Conservation (phyloP, 2,797 vertebrate genomes). For the Gambusia yucatana region DNA sequence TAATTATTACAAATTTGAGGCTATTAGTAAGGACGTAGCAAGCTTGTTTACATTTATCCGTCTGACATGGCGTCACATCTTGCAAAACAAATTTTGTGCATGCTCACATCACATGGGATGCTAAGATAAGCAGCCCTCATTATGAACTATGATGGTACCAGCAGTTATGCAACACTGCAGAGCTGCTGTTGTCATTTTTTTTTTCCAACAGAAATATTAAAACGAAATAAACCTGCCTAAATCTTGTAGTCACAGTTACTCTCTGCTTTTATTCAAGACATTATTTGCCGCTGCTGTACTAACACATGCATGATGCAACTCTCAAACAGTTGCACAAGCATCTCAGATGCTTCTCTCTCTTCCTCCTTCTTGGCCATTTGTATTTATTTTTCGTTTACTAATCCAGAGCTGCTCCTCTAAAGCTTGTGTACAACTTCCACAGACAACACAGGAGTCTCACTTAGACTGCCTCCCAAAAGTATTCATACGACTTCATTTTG, state of each 20-base stretch:
- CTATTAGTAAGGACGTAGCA: background rate
- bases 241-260: background rate
- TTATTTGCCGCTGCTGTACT: background rate
- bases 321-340: conserved; percentile 10
- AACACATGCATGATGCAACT: conserved; percentile 4
- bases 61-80: background rate
- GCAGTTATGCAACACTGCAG: background rate
- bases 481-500: background rate
- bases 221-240: background rate
- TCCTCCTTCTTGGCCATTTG: background rate
- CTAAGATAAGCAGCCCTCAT: background rate
- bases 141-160: background rate
- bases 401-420: conserved; percentile 1
- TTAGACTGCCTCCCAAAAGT: background rate
- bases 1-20: background rate
- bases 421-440: conserved; percentile 28
- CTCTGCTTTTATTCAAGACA: background rate
- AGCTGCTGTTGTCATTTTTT: background rate
- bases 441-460: background rate
- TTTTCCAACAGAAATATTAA: background rate
- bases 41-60: background rate
- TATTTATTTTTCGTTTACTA: conserved; percentile 7
- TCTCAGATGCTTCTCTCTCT: conserved; percentile 6
- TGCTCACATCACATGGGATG: background rate
- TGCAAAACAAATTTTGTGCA: background rate